Evolutionary conservation across 1,140 invertebrate species (phyloP), one percentile per base, ranked within the genome.

Genomic region (Leptopilina clavipes): DNA sequence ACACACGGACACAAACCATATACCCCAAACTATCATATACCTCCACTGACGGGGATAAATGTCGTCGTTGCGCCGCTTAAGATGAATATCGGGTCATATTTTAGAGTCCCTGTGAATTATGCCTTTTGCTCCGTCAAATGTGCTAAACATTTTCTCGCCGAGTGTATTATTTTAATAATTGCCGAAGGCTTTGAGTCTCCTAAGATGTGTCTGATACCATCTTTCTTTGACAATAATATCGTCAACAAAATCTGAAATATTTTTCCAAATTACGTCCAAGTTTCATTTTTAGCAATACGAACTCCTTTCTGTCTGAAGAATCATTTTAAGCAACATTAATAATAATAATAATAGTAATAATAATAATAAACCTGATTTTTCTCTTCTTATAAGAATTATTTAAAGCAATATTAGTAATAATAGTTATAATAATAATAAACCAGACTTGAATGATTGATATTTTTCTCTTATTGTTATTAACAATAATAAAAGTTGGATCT

Each of bases 121-220:
- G 74, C 78, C 37, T 45, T 40, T 74, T 76, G 54, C 70, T 71
- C 70, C 77, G 79, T 79, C 80, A 81, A 82, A 83, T 78, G 73
- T 72, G 72, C 70, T 79, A 80, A 81, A 76, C 77, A 78, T 85
- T 82, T 84, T 71, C 75, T 81, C 73, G 70, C 78, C 75, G 71
- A 78, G 82, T 76, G 45, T 82, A 82, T 83, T 81, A 86, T 86
- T 86, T 87, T 86, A 82, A 85, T 85, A 87, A 84, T 40, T 79
- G 79, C 81, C 59, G 40, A 18, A 71, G 45, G 75, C 71, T 78
- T 72, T 71, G 75, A 77, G 65, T 70, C 37, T 73, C 37, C 31
- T 74, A 45, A 72, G 44, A 86, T 40, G 7, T 14, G 59, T n/a
- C n/a, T 12, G 22, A 65, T 31, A 31, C 25, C 25, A 65, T 65